Base-by-base conservation (phyloP, 2,888 invertebrate species). In the Tetragonula carbonaria region DNA sequence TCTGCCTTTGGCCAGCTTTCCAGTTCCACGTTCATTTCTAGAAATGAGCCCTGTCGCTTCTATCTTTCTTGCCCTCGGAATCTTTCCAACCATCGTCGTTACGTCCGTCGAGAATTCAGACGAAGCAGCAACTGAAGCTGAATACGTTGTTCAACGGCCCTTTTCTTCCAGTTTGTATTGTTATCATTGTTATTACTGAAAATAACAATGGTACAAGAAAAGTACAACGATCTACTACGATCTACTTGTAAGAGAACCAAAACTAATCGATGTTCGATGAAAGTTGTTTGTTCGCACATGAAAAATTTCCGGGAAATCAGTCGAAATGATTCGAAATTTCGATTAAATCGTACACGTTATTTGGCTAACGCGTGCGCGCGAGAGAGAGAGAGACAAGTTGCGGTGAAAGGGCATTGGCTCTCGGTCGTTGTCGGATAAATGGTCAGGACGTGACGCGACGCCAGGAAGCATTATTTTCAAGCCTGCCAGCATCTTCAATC, bases 401-500 rank as follows among this genome's bases (percentile, higher is more conserved):
- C 38, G 11, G 14, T 16, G 6, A 33, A 55, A 21, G 67, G 16
- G 62, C 28, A 14, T 28, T 53, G 45, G 33, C 53, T 23, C 53
- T 23, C 16, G 53, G 8, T 28, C 23, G 33, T n/a, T 67, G 21
- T 62, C 71, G 33, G 28, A 72, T 82, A 57, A 73, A 68, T 68
- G 67, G 51, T 38, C 50, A 16, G 53, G 53, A 53, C 45, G 45
- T 45, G 45, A 45, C 45, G 38, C 33, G 23, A 63, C 72, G 73
- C 68, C 82, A 66, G 77, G 77, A 68, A 70, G 83, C 82, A 83
- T 83, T 82, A 82, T 83, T 83, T 74, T 82, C 77, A n/a, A 59
- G 55, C 68, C 82, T 83, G 83, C 82, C 83, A 82, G 82, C 82
- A 59, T 83, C 83, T 77, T 83, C 83, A 82, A 83, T 83, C 83